These are phyloP conservation scores for Sitta europaea DNA, from an alignment of 2,113 vertebrate genomes.

Conservation along the genomic window DNA sequence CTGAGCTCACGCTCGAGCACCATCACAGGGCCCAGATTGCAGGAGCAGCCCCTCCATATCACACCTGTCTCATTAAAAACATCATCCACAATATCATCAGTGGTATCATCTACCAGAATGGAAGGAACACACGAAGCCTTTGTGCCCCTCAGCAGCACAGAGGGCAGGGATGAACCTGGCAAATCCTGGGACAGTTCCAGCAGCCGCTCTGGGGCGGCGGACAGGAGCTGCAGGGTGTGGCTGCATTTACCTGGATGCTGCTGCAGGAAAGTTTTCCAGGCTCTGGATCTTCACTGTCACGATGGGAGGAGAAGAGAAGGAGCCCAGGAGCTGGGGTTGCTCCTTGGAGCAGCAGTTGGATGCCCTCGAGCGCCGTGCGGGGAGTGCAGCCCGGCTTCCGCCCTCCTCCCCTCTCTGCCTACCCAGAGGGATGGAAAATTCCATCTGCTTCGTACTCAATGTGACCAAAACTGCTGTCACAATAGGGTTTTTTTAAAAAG, in stretches of 20 bases:
- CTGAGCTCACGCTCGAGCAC: rapidly evolving
- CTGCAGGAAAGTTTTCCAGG: not conserved
- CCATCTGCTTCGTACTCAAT: constrained; percentile 23
- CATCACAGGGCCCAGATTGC: not conserved
- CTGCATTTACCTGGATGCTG: not conserved
- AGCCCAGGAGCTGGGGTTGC: not conserved
- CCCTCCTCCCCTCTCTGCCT: not conserved
- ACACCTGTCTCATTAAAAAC: not conserved
- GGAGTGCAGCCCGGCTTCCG: not conserved
- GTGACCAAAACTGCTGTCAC: constrained; percentile 13
- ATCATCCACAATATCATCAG: rapidly evolving
- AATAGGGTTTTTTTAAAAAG: not conserved
- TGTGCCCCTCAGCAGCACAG: not conserved
- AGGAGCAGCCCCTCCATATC: not conserved
- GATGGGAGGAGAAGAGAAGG: not conserved
- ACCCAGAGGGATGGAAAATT: constrained; percentile 56
- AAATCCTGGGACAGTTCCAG: not conserved
- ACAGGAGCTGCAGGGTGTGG: not conserved
- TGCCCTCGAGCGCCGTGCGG: rapidly evolving
- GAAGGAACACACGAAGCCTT: not conserved
- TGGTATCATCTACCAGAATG: not conserved
- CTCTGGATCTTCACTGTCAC: not conserved
- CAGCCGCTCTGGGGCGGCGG: not conserved
- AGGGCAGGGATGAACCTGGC: not conserved
- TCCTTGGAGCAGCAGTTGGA: not conserved